A percentile compares a stretch with the other conserved stretches of the same genome.
These are phyloP conservation scores for Terrapene triunguis DNA, from an alignment of 2,113 vertebrate species.

Conservation along the genomic window DNA sequence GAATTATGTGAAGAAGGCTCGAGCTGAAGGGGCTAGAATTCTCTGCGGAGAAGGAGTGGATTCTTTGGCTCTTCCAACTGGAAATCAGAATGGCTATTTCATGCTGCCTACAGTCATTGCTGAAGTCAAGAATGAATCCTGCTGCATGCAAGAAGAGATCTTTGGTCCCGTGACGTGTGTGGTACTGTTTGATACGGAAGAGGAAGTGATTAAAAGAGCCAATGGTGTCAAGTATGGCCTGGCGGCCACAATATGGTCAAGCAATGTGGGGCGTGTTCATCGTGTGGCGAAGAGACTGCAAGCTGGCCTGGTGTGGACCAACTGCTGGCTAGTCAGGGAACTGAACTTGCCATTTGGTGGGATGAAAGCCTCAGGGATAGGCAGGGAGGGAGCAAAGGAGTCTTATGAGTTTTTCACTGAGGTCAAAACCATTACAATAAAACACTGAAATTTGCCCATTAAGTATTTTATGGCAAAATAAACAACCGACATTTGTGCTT, in stretches of 20 bases:
- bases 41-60: conserved; percentile 94
- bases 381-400: conserved; percentile 94
- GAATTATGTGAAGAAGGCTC: conserved; percentile 87
- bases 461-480: background rate
- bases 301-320: conserved; percentile 94
- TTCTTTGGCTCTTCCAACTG: conserved; percentile 80
- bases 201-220: conserved; percentile 90
- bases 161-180: conserved; percentile 96
- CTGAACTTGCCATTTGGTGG: conserved; percentile 97
- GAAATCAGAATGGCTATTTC: conserved; percentile 89
- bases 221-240: conserved; percentile 92
- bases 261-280: conserved; percentile 87
- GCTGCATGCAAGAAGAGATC: conserved; percentile 97
- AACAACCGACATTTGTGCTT: background rate
- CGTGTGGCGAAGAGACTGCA: conserved; percentile 88
- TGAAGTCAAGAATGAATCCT: conserved; percentile 86
- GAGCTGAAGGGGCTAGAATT: conserved; percentile 86
- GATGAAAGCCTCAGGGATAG: conserved; percentile 95
- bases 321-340: conserved; percentile 97
- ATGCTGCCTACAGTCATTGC: conserved; percentile 92
- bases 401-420: conserved; percentile 97
- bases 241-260: conserved; percentile 91
- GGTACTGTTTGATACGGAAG: conserved; percentile 90
- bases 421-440: conserved; percentile 93
- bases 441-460: conserved; percentile 79